phyloP scores from a whole-genome alignment of 2,113 vertebrate genomes.

The Dromiciops gliroides region DNA sequence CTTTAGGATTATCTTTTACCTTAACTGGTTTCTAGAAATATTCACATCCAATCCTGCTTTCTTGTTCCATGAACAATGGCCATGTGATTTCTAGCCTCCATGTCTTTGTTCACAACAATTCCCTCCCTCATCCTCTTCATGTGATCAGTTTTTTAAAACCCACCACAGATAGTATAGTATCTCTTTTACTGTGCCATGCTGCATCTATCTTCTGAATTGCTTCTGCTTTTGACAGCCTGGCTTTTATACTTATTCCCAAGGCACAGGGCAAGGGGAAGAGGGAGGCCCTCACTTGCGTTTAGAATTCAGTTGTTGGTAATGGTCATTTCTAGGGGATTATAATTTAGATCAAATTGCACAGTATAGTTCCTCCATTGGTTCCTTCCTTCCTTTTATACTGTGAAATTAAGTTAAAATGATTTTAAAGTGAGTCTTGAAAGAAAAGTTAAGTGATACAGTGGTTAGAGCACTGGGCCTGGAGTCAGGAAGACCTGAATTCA shows the following conservation, averaged over 20 bases:
- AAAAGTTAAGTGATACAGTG: not conserved
- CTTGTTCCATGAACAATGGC: not conserved
- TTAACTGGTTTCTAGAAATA: not conserved
- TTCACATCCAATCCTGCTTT: not conserved
- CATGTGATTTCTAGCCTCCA: not conserved
- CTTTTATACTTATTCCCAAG: slow-evolving; percentile 68
- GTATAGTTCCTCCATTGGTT: slow-evolving; percentile 37
- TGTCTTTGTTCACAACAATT: not conserved
- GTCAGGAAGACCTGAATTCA: not conserved
- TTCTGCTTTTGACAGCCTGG: slow-evolving; percentile 34
- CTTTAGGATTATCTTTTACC: not conserved
- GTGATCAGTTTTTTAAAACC: not conserved
- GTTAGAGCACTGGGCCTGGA: too few species aligned
- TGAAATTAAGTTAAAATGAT: slow-evolving; percentile 39
- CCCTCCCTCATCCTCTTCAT: not conserved
- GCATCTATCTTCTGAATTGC: slow-evolving; percentile 47
- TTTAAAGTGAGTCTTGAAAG: not conserved
- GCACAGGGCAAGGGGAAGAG: not conserved
- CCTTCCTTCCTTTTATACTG: not conserved
- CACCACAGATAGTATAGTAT: not conserved
- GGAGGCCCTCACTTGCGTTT: too few species aligned
- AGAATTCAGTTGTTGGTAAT: too few species aligned
- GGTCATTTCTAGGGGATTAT: not conserved
- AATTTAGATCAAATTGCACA: slow-evolving; percentile 22
- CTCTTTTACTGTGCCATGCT: not conserved